These are phyloP conservation scores for Patiria miniata DNA, from an alignment of 35 echinoderm and acorn worm species.

Conservation along the genomic window DNA sequence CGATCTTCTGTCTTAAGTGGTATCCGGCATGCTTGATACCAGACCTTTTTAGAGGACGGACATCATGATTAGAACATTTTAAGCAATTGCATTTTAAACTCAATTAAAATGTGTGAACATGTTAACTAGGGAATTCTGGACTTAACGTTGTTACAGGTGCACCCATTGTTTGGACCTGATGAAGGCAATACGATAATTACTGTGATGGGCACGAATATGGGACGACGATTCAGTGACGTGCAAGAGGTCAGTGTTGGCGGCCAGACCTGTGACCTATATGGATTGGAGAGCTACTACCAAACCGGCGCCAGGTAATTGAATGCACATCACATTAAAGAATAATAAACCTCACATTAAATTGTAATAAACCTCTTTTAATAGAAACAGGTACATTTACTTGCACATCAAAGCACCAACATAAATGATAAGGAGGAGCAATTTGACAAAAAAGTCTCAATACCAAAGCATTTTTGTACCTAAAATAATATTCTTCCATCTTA, in stretches of 20 bases:
- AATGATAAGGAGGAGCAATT: too few species aligned
- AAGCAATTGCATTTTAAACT: too few species aligned
- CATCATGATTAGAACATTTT: too few species aligned
- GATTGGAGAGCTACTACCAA: constrained; percentile 11
- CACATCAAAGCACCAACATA: too few species aligned
- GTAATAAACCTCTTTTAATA: not conserved
- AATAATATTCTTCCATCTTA: too few species aligned
- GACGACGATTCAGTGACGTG: constrained; percentile 40
- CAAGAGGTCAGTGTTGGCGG: constrained; percentile 22
- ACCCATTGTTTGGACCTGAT: constrained; percentile 53
- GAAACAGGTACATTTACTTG: not conserved
- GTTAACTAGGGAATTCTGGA: too few species aligned
- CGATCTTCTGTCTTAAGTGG: too few species aligned
- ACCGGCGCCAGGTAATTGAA: constrained; percentile 45
- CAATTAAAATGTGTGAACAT: too few species aligned
- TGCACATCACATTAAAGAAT: not conserved
- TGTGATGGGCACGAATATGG: constrained; percentile 51
- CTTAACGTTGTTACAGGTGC: constrained; percentile 18
- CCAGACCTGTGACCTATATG: constrained; percentile 1
- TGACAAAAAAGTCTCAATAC: too few species aligned
- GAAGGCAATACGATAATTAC: constrained; percentile 62
- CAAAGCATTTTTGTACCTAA: too few species aligned
- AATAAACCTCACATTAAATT: not conserved
- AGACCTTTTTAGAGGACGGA: too few species aligned
- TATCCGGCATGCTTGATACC: too few species aligned